Evolutionary conservation across 2,797 vertebrate genomes (phyloP).

Genomic region (Cirrhinus mrigala): DNA sequence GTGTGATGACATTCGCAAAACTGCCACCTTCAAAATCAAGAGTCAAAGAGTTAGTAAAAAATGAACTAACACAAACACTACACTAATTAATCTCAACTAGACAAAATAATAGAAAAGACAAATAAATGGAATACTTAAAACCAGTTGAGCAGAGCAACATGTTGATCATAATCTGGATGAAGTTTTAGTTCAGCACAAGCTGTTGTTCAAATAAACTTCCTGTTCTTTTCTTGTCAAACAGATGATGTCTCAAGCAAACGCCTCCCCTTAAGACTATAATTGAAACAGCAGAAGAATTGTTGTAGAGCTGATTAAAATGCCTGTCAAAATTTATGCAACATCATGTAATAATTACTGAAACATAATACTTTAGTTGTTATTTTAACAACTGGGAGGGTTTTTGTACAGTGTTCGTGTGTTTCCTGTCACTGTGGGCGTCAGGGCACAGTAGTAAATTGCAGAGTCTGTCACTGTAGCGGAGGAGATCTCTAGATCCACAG

Average conservation of each 20-base stretch:
- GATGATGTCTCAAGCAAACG: too few relatives aligned
- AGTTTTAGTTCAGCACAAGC: too few relatives aligned
- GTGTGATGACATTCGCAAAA: background rate
- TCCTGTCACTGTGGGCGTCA: slow-evolving; percentile 48
- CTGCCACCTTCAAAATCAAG: background rate
- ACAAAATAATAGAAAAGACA: too few relatives aligned
- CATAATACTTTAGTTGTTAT: background rate
- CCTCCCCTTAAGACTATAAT: too few relatives aligned
- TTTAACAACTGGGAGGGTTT: too few relatives aligned
- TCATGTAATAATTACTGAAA: background rate
- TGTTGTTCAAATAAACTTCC: too few relatives aligned
- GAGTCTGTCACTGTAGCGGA: slow-evolving; percentile 22
- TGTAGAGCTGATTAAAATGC: background rate
- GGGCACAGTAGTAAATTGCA: slow-evolving; percentile 25
- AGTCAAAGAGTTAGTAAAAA: background rate
- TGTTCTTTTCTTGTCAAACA: too few relatives aligned
- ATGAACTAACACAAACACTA: background rate
- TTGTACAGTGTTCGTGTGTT: slow-evolving; percentile 17
- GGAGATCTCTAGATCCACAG: slow-evolving; percentile 16
- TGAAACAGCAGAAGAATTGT: background rate
- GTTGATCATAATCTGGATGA: background rate
- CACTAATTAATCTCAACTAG: too few relatives aligned
- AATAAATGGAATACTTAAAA: background rate
- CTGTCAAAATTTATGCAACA: background rate
- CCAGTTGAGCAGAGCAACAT: background rate